Conservation (phyloP, 2,888 invertebrate genomes). For the Atethmia centrago region DNA sequence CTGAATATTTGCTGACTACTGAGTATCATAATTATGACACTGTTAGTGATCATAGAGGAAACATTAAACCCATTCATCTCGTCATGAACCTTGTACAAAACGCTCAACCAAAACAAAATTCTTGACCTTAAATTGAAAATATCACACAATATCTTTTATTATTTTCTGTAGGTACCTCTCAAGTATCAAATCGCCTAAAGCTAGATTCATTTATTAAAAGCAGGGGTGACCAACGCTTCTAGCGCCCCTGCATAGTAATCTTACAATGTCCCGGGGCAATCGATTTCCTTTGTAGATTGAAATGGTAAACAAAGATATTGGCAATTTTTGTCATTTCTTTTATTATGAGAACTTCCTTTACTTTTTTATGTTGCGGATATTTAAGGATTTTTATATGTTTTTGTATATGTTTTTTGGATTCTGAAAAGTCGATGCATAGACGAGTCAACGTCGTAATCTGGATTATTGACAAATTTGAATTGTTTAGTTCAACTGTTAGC, state of each 20-base stretch:
- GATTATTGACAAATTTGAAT: too few relatives aligned
- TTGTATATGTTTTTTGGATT: background rate
- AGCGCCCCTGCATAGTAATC: slow-evolving; percentile 75
- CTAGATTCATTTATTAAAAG: slow-evolving; percentile 81
- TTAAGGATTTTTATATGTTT: slow-evolving; percentile 13
- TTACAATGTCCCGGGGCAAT: slow-evolving; percentile 81
- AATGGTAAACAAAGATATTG: slow-evolving; percentile 87
- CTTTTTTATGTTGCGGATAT: slow-evolving; percentile 58
- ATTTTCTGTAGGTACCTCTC: slow-evolving; percentile 33
- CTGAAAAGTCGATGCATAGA: background rate
- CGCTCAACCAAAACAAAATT: background rate
- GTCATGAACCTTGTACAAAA: background rate
- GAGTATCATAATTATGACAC: background rate
- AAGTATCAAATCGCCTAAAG: slow-evolving; percentile 65
- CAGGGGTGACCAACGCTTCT: slow-evolving; percentile 71
- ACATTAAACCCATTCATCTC: background rate
- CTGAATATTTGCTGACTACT: background rate
- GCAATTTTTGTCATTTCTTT: slow-evolving; percentile 74
- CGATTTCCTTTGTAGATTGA: slow-evolving; percentile 85
- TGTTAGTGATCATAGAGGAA: background rate
- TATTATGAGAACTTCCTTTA: slow-evolving; percentile 60
- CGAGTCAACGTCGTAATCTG: background rate
- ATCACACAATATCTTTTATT: slow-evolving; percentile 30
- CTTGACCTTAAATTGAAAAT: slow-evolving; percentile 12
- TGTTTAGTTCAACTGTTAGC: background rate